Base-by-base conservation (phyloP, 2,888 invertebrate species). In the Leucophenga maculata region DNA sequence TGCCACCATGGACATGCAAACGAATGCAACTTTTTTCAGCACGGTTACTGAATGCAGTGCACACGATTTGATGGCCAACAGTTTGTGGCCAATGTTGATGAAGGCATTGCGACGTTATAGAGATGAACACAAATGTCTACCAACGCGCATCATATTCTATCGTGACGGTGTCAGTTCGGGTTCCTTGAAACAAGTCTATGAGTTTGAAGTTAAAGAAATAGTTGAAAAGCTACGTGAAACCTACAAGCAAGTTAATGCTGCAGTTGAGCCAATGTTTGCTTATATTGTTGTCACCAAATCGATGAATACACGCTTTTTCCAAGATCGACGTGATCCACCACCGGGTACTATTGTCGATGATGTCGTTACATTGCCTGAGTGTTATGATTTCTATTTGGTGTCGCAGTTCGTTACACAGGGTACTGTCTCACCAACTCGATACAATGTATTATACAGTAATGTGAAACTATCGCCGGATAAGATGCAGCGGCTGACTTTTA, bases 81-180 rank as follows among this genome's bases (percentile, higher is more conserved):
- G 94, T 77, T 91, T 97, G 77, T 91, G 92, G 48, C 88, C 91
- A 0, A 93, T 93, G 82, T 89, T 95, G 11, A 86, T 78, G 1
- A 87, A 87, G 72, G 88, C 88, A 0, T 70, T 89, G 8, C 81
- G 84, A 0, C 85, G 87, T 68, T 89, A 86, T 70, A 75, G 78
- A 3, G 73, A 72, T 1, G 83, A 85, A 65, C 87, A 88, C 31
- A 71, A 84, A 0, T 68, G 57, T 1, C 76, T 92, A 86, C 98
- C 98, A 0, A 89, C 90, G 0, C 91, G 92, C 1, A 94, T 98
- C 60, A 84, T 97, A 1, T 91, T 98, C 48, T 98, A 94, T 88
- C 91, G 98, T 11, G 98, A 98, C 88, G 98, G 97, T 16, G 97
- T 98, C 0, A 96, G 97, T 1, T 97, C 98, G 73, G 97, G 98